Conservation (phyloP, 2,113 vertebrate species). For the Sinocyclocheilus rhinocerous region DNA sequence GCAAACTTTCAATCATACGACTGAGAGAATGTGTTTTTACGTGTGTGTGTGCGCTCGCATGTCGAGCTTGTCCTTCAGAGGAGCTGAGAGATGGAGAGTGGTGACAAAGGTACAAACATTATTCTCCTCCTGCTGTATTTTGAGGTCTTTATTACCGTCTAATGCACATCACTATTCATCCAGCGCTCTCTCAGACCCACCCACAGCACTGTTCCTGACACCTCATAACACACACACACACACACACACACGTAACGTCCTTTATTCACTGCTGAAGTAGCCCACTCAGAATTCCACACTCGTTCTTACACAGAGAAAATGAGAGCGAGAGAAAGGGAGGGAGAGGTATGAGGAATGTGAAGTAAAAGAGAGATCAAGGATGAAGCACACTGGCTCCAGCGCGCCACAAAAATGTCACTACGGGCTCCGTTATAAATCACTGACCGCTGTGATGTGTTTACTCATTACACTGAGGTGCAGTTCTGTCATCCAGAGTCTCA, state of each 20-base stretch:
- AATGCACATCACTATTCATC: conserved; percentile 58
- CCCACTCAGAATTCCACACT: conserved; percentile 67
- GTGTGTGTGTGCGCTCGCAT: conserved; percentile 10
- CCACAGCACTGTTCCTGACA: conserved; percentile 18
- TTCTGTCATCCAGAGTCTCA: conserved; percentile 66
- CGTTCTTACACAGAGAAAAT: conserved; percentile 55
- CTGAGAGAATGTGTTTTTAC: conserved; percentile 6
- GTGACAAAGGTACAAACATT: conserved; percentile 59
- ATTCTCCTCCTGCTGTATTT: conserved; percentile 63
- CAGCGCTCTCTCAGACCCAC: neutral
- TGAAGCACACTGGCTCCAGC: conserved; percentile 54
- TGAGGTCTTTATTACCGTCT: conserved; percentile 65
- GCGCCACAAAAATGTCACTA: conserved; percentile 72
- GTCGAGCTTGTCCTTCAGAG: conserved; percentile 53
- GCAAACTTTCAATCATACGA: neutral
- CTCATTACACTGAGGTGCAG: conserved; percentile 73
- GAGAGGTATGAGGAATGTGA: conserved; percentile 36
- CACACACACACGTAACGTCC: conserved; percentile 55
- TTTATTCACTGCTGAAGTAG: conserved; percentile 65
- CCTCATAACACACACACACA: neutral
- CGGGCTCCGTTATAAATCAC: conserved; percentile 74
- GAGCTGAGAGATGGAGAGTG: conserved; percentile 37
- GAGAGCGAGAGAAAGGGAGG: conserved; percentile 18
- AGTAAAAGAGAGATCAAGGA: conserved; percentile 53
- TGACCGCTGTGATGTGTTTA: conserved; percentile 73